A percentile compares a stretch with the other conserved stretches of the same genome.
These are phyloP conservation scores for Drosophila arizonae DNA, from an alignment of 1,140 invertebrate genomes.

Conservation along the genomic window DNA sequence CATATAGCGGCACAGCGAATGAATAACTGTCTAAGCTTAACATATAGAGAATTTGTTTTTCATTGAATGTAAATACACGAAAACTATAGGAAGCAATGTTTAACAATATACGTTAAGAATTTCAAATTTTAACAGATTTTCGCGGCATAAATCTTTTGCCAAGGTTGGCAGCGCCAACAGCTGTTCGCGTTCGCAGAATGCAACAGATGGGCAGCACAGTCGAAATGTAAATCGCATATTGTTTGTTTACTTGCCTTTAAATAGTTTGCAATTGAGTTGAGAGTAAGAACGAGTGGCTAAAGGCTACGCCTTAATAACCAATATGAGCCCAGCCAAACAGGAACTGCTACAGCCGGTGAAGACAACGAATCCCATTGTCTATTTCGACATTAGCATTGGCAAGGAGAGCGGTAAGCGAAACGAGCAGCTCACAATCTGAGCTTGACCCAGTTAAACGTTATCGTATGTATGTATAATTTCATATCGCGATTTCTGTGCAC, in stretches of 20 bases:
- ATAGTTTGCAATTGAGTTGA: constrained; percentile 3
- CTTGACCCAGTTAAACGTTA: constrained; percentile 32
- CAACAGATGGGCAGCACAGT: constrained; percentile 27
- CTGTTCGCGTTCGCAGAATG: constrained; percentile 13
- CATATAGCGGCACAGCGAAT: too few species aligned
- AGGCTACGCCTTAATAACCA: constrained; percentile 31
- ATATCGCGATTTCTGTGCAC: constrained; percentile 14
- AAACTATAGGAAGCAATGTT: too few species aligned
- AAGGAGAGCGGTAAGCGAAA: constrained; percentile 83
- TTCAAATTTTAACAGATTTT: constrained; percentile 2
- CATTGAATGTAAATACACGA: too few species aligned
- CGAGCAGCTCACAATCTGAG: constrained; percentile 14
- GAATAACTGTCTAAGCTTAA: too few species aligned
- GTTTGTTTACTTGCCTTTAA: constrained; percentile 41
- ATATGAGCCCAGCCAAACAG: constrained; percentile 48
- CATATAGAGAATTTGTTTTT: too few species aligned
- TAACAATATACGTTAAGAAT: neutral
- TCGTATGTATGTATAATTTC: constrained; percentile 3
- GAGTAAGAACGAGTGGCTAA: neutral
- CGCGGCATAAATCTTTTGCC: neutral
- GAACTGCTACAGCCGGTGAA: constrained; percentile 51
- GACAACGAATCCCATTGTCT: constrained; percentile 85
- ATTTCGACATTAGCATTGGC: constrained; percentile 88
- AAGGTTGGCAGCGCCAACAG: constrained; percentile 42
- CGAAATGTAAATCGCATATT: constrained; percentile 27